These are phyloP conservation scores for Centropus bengalensis DNA, from an alignment of 2,113 vertebrate species.

Conservation along the genomic window DNA sequence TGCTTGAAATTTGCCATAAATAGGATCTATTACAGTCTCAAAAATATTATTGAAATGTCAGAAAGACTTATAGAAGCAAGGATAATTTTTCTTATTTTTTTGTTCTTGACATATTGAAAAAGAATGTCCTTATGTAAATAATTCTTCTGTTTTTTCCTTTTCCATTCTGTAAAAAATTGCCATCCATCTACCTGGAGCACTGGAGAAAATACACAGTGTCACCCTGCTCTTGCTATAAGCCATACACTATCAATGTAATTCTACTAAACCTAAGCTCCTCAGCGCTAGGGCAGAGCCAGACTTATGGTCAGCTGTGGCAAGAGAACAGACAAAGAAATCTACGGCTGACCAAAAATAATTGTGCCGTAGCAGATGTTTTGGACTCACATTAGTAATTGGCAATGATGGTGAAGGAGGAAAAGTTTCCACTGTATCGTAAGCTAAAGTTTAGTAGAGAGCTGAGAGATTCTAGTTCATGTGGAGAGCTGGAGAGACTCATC, in stretches of 20 bases:
- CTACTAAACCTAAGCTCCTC: neutral
- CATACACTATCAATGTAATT: neutral
- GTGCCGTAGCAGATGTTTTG: neutral
- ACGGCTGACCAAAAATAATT: neutral
- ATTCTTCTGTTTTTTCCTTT: neutral
- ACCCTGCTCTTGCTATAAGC: neutral
- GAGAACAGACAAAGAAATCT: neutral
- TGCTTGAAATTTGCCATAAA: neutral
- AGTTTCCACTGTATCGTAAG: neutral
- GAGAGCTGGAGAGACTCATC: accelerated
- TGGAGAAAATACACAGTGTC: neutral
- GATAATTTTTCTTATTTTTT: neutral
- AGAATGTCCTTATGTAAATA: neutral
- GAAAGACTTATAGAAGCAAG: neutral
- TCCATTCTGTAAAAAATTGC: neutral
- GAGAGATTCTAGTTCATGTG: neutral
- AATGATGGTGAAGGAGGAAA: neutral
- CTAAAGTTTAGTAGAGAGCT: neutral
- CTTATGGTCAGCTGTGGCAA: neutral
- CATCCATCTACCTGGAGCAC: accelerated
- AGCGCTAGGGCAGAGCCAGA: neutral
- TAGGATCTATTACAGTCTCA: neutral
- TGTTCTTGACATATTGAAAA: neutral
- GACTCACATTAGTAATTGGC: neutral
- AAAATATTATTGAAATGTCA: neutral